Evolutionary conservation across 1,140 invertebrate genomes (phyloP).

Genomic region (Trissolcus basalis): DNA sequence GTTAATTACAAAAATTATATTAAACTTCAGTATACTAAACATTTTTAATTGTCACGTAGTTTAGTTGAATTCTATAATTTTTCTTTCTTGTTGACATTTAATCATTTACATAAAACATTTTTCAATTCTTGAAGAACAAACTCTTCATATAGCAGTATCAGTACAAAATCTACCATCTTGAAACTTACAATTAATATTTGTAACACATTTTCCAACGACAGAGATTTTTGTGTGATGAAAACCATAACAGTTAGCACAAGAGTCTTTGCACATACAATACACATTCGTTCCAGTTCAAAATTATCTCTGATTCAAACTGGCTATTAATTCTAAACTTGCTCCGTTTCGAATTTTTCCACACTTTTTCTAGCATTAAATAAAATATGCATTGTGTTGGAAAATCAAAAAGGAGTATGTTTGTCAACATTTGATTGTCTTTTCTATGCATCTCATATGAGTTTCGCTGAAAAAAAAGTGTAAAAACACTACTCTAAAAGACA

Average conservation of each 20-base stretch:
- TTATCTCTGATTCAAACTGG: conserved; percentile 8
- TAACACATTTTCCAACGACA: conserved; percentile 12
- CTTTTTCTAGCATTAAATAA: neutral
- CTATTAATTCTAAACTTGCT: neutral
- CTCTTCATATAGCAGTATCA: neutral
- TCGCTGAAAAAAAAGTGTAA: too few relatives aligned
- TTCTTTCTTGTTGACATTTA: too few relatives aligned
- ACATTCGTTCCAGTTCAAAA: conserved; percentile 17
- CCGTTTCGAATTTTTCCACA: neutral
- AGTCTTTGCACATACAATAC: conserved; percentile 31
- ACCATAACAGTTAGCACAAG: conserved; percentile 42
- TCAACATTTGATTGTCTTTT: conserved; percentile 42
- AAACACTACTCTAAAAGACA: too few relatives aligned
- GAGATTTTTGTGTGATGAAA: conserved; percentile 22
- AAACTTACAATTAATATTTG: conserved; percentile 14
- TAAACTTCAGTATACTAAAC: too few relatives aligned
- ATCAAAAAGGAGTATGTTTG: conserved; percentile 2
- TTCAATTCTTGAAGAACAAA: too few relatives aligned
- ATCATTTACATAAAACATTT: too few relatives aligned
- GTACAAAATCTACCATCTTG: conserved; percentile 34
- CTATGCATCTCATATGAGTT: conserved; percentile 16
- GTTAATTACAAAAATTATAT: too few relatives aligned
- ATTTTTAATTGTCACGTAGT: too few relatives aligned
- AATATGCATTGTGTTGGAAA: conserved; percentile 6
- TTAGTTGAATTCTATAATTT: too few relatives aligned